phyloP scores from a whole-genome alignment of 2,888 invertebrate genomes.

The Sminthurinus aureus region DNA sequence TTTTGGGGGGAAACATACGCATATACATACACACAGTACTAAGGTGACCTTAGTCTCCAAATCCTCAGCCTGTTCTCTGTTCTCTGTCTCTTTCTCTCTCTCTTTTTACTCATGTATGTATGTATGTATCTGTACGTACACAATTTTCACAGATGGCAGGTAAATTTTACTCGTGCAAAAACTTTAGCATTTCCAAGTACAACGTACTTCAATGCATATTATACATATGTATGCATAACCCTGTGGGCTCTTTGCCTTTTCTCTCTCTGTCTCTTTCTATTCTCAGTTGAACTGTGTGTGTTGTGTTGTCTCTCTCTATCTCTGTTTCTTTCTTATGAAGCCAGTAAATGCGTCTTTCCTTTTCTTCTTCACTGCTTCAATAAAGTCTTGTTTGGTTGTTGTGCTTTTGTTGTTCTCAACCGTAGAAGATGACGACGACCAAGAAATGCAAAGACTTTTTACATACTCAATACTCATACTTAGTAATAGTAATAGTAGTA shows the following conservation, averaged over 20 bases:
- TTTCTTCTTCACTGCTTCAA: too few species aligned
- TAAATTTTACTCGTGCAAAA: constrained; percentile 11
- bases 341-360: too few species aligned
- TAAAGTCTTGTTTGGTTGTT: too few species aligned
- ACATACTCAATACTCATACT: too few species aligned
- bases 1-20: neutral
- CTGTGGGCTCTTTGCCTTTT: neutral
- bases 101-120: too few species aligned
- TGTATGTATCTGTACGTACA: too few species aligned
- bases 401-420: too few species aligned
- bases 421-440: too few species aligned
- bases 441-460: too few species aligned
- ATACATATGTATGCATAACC: neutral
- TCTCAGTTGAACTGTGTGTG: neutral
- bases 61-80: neutral
- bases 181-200: neutral
- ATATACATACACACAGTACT: neutral
- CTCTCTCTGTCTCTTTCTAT: neutral
- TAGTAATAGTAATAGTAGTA: too few species aligned
- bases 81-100: too few species aligned
- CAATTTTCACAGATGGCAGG: constrained; percentile 5
- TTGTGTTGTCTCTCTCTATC: neutral
- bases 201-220: neutral
- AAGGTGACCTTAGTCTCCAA: neutral
- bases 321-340: neutral